phyloP scores from a whole-genome alignment of 2,797 vertebrate genomes.

The Betta splendens region DNA sequence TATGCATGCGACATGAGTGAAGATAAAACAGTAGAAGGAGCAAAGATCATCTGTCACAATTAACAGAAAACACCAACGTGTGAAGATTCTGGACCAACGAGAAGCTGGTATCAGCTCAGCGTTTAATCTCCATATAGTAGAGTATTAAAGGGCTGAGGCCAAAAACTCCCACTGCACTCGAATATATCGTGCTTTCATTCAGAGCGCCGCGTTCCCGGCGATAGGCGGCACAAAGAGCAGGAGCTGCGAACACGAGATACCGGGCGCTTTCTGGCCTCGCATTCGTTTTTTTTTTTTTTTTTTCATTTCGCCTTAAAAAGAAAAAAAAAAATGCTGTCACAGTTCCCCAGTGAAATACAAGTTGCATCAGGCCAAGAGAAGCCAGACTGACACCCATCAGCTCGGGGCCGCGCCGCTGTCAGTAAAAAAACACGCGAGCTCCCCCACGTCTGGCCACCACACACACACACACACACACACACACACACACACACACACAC shows the following conservation, averaged over 20 bases:
- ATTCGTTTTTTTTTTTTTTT: constrained; percentile 10
- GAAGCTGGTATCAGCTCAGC: constrained; percentile 3
- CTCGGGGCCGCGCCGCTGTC: constrained; percentile 26
- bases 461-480: too few species aligned
- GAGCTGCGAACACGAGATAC: constrained; percentile 41
- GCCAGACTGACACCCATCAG: constrained; percentile 38
- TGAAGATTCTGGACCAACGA: constrained; percentile 1
- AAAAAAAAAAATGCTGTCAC: constrained; percentile 10
- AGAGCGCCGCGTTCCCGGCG: constrained; percentile 6
- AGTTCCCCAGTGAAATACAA: constrained; percentile 8
- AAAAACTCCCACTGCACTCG: constrained; percentile 25
- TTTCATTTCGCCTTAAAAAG: neutral
- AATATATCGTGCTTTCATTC: constrained; percentile 13
- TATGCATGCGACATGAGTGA: neutral
- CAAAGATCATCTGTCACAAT: neutral
- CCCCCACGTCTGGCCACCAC: constrained; percentile 8
- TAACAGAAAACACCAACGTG: neutral
- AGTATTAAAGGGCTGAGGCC: constrained; percentile 13
- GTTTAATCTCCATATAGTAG: constrained; percentile 15
- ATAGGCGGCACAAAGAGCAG: constrained; percentile 13
- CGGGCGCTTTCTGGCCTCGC: constrained; percentile 16
- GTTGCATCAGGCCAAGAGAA: constrained; percentile 37
- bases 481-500: too few species aligned
- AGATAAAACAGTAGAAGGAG: neutral
- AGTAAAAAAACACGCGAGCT: constrained; percentile 27